Base-by-base conservation (phyloP, 2,113 vertebrate genomes). In the Empidonax traillii region DNA sequence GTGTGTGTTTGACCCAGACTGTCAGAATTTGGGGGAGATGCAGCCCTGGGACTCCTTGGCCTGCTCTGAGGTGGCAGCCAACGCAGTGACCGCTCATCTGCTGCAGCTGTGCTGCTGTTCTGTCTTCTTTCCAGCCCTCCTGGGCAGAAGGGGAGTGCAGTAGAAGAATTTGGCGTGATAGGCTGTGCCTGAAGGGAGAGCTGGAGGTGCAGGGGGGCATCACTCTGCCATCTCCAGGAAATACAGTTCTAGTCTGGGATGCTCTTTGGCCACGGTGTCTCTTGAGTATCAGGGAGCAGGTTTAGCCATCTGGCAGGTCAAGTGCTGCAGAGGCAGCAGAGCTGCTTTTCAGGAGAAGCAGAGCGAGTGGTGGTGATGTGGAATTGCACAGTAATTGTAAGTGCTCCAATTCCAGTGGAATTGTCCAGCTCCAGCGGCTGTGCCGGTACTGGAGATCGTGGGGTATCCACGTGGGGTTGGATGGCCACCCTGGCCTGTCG, bases 361-460 rank as follows among this genome's bases (percentile, higher is more conserved):
- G 35, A 73, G 44, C 6, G 33, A 14, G 47, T 1, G 16, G 25
- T 27, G 41, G 12, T 49, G 67, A 2, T 21, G 6, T 52, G 39
- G 24, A 3, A 0, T n/a, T 21, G 76, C 79, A n/a, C 56, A 41
- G 39, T 41, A 41, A 41, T 41, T 41, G 10, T 11, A 41, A 41
- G 12, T 41, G 39, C 39, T 41, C 39, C 39, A 12, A 41, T 41
- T 41, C 39, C 39, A 41, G 39, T 41, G 39, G 39, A 41, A 41
- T 41, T 41, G 39, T 41, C 51, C 3, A 1, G 78, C 85, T 85
- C 24, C 53, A 13, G n/a, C 1, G 0, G 24, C 4, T 6, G 37
- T 80, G 35, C 46, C 6, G 0, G 37, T 30, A 3, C 51, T 0
- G 0, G 79, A 20, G 18, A 74, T 10, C 6, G 4, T 14, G 2